Evolutionary conservation across 2,797 vertebrate genomes (phyloP).

Genomic region (Fratercula arctica): DNA sequence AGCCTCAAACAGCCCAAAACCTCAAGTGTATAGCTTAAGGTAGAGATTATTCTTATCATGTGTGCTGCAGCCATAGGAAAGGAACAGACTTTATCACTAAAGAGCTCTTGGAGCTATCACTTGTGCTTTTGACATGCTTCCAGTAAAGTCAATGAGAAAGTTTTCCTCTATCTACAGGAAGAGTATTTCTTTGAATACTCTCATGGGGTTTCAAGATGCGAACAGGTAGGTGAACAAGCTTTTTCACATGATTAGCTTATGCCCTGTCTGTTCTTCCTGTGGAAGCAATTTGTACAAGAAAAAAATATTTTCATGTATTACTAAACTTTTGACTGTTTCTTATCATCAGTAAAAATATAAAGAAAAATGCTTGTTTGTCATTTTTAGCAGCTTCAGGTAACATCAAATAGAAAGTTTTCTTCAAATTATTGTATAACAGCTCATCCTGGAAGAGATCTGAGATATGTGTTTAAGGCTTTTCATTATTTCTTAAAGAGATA

Average conservation of each 20-base stretch:
- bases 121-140: not conserved
- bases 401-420: not conserved
- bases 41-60: constrained; percentile 16
- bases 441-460: not conserved
- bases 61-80: not conserved
- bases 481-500: not conserved
- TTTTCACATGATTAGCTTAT: not conserved
- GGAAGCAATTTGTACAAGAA: not conserved
- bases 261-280: not conserved
- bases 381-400: not conserved
- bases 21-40: not conserved
- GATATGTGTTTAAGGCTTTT: not conserved
- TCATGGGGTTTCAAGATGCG: not conserved
- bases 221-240: not conserved
- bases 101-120: not conserved
- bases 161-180: not conserved
- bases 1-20: not conserved
- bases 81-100: not conserved
- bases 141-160: not conserved
- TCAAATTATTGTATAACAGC: not conserved
- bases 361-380: not conserved
- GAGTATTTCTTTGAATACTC: not conserved
- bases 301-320: not conserved
- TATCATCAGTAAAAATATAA: not conserved
- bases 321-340: not conserved